Conservation (phyloP, 2,888 invertebrate species). For the Fabriciana adippe region DNA sequence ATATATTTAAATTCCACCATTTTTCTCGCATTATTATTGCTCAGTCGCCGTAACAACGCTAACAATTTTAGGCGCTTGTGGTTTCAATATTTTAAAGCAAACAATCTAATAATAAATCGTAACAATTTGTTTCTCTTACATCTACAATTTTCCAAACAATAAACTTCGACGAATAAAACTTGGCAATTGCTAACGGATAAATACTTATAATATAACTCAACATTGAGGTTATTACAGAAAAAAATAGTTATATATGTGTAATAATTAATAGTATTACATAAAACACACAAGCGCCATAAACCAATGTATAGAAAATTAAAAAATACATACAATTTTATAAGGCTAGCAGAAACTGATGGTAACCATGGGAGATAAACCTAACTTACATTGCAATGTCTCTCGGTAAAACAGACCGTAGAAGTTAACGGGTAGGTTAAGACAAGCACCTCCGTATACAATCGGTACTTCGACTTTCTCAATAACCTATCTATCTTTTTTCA, state of each 20-base stretch:
- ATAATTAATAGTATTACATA: not conserved
- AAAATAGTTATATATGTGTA: not conserved
- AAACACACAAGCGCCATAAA: constrained; percentile 62
- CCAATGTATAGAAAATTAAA: constrained; percentile 56
- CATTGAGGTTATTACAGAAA: not conserved
- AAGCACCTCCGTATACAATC: constrained; percentile 38
- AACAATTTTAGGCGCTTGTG: constrained; percentile 28
- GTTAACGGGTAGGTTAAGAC: constrained; percentile 42
- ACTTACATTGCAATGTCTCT: constrained; percentile 73
- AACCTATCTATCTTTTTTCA: too few species aligned
- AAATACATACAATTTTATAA: constrained; percentile 66
- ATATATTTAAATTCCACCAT: constrained; percentile 2
- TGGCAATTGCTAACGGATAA: not conserved
- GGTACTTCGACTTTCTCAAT: constrained; percentile 14
- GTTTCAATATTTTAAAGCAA: constrained; percentile 10
- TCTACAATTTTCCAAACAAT: not conserved
- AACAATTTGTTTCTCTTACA: not conserved
- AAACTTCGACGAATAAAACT: not conserved
- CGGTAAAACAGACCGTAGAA: constrained; percentile 62
- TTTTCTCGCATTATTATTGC: constrained; percentile 6
- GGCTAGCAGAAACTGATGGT: constrained; percentile 80
- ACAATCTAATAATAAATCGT: constrained; percentile 1
- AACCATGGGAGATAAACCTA: constrained; percentile 76
- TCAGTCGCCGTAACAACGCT: constrained; percentile 17
- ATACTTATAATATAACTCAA: not conserved